A percentile compares a stretch with the other conserved stretches of the same genome.
Conservation (phyloP, 2,113 vertebrate species). For the Lampris megalopsis region DNA sequence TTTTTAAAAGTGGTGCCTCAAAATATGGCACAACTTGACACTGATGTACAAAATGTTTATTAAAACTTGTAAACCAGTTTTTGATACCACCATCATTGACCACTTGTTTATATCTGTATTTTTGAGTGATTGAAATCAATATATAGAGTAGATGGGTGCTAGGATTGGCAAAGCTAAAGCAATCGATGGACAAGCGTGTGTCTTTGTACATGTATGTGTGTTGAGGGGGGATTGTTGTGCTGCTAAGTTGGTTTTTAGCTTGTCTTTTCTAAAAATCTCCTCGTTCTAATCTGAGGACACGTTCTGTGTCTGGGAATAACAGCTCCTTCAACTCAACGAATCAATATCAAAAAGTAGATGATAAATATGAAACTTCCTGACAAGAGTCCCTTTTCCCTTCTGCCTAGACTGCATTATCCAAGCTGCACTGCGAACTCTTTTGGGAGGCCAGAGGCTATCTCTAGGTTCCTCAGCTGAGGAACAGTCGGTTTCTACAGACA, state of each 20-base stretch:
- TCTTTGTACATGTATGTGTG: constrained; percentile 5
- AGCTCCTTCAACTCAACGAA: not conserved
- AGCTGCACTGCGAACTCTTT: not conserved
- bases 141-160: too few species aligned
- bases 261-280: not conserved
- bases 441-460: not conserved
- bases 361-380: not conserved
- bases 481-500: not conserved
- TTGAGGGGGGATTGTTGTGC: not conserved
- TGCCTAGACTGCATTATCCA: not conserved
- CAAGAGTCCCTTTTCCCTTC: not conserved
- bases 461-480: not conserved
- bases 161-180: too few species aligned
- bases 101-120: too few species aligned
- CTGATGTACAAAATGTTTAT: too few species aligned
- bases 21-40: too few species aligned
- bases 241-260: too few species aligned
- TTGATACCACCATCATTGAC: too few species aligned
- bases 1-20: too few species aligned
- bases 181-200: not conserved
- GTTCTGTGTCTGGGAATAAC: not conserved
- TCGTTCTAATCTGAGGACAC: not conserved
- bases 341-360: not conserved
- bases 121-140: too few species aligned
- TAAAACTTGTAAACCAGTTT: too few species aligned